Base-by-base conservation (phyloP, 2,113 vertebrate species). In the Bos indicus region DNA sequence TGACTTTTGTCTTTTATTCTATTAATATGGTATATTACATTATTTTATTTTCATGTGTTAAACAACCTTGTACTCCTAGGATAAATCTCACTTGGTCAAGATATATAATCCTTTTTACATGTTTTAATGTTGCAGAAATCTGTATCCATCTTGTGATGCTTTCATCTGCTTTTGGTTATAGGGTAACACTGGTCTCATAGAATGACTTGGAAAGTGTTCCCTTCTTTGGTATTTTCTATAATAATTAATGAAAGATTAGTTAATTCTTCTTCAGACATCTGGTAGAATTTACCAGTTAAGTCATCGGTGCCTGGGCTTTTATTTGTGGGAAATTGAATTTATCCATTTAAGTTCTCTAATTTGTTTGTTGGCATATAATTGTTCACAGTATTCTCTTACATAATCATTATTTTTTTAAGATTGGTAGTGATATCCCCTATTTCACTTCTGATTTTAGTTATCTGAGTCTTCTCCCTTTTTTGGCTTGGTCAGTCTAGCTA, bases 121-220 rank as follows among this genome's bases (percentile, higher is more conserved):
- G 43, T 82, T 82, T 94, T 94, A 57, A 90, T 83, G 46, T 85
- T 85, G 26, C 51, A 89, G 54, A 43, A 59, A 83, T 57, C 40
- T 62, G 71, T 82, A 82, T 36, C 25, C 59, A 86, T 60, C 57
- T 86, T 60, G 19, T 54, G 60, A 88, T 56, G 26, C 57, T 25
- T 86, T 90, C 94, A 26, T 67, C 48, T 92, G 67, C 26, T 88
- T 91, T 96, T 83, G 56, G 46, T 89, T 83, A 89, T 36, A 89
- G 78, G 13, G 36, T 93, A 93, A 90, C 59, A 90, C 33, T 93
- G 2, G 25, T 46, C 33, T 84, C 17, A 80, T 5, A 81, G 51
- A 93, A 82, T 54, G 48, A 82, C 80, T 82, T 23, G 30, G 48
- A 51, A 82, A 82, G 30, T 13, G 30, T 82, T 82, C 54, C 8